Base-by-base conservation (phyloP, 2,797 vertebrate genomes). In the Zenarchopterus dispar region DNA sequence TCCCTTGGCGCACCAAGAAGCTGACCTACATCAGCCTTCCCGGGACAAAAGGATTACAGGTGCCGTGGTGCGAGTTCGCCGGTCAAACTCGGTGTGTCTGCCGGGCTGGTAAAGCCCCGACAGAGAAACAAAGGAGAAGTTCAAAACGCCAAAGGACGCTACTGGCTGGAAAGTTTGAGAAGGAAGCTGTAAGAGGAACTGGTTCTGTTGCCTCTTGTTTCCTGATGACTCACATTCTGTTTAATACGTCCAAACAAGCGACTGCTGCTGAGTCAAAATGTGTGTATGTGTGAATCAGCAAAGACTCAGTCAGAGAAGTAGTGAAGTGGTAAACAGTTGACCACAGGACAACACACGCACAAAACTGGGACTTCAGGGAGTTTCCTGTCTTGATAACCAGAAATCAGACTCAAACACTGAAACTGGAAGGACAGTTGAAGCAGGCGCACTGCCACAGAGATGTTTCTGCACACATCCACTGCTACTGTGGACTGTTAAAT, bases 401-500 rank as follows among this genome's bases (percentile, higher is more conserved):
- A 75, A 56, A 52, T 54, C 16, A 58, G 31, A 44, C 67, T 57
- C 39, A 22, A 51, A 56, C 51, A 67, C 42, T 48, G 64, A 73
- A 64, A 72, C 49, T 80, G 70, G 70, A 81, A 78, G 81, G 52
- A 62, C 62, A 57, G 31, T 13, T 44, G 46, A 44, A 17, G n/a
- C 62, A 45, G 24, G 33, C 26, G 49, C 17, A 39, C 3, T 36
- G 33, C 33, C 33, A 36, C 33, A 36, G 33, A 13, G 1, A 36
- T 13, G 17, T 36, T 66, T 42, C 62, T 42, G 52, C 52, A 60
- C 56, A 26, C 28, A 39, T 33, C 24, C 47, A 15, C 59, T 63
- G 82, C 82, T 84, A 80, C 80, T 80, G 77, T 80, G 84, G 83
- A 89, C 89, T 78, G 75, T 75, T 26, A 21, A 43, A 61, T 82